These are phyloP conservation scores for Nasalis larvatus DNA, from an alignment of 2,113 vertebrate species.

Conservation along the genomic window DNA sequence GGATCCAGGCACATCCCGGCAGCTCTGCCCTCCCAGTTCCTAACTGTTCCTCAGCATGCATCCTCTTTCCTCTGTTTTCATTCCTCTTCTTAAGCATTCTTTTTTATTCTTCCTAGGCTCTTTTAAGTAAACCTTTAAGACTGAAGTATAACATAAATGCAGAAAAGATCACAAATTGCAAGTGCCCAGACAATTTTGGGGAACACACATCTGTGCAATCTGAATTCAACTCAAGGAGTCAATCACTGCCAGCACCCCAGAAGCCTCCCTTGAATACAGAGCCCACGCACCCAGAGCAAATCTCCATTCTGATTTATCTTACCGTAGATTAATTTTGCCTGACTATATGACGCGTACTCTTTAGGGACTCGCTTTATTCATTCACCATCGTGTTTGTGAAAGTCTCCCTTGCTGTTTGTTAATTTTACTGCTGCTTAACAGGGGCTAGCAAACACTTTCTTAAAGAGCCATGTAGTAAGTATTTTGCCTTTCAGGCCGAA, in stretches of 20 bases:
- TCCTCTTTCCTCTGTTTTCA: not conserved
- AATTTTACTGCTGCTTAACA: too few relatives aligned
- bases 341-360: fast-evolving
- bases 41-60: not conserved
- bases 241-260: not conserved
- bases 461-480: not conserved
- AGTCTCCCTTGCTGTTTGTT: not conserved
- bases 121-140: not conserved
- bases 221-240: not conserved
- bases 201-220: not conserved
- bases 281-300: not conserved
- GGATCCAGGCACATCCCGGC: too few relatives aligned
- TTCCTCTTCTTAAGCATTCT: not conserved
- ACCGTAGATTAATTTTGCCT: too few relatives aligned
- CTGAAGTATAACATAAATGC: not conserved
- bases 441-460: not conserved
- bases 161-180: not conserved
- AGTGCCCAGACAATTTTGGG: not conserved
- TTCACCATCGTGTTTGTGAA: too few relatives aligned
- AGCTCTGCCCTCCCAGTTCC: not conserved
- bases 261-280: not conserved
- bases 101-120: not conserved
- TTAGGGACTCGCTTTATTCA: too few relatives aligned
- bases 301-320: not conserved
- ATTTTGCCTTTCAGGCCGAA: not conserved